These are phyloP conservation scores for Drosophila kambysellisi DNA, from an alignment of 2,888 invertebrate genomes.

Conservation along the genomic window DNA sequence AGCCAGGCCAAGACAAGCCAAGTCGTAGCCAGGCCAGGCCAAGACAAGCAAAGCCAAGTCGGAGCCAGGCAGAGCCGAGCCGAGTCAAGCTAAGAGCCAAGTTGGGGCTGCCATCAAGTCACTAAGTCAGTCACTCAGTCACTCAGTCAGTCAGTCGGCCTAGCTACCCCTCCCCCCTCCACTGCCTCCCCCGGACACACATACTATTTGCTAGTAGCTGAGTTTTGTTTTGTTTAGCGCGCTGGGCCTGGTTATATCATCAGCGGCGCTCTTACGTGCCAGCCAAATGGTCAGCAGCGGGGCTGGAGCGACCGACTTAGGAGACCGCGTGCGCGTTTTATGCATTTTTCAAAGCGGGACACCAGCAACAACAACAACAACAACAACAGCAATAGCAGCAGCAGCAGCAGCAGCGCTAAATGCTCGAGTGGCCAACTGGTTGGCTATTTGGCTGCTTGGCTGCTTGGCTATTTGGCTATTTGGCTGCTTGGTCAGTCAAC, in stretches of 20 bases:
- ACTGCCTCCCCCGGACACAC: slow-evolving; percentile 51
- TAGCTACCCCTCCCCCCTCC: slow-evolving; percentile 25
- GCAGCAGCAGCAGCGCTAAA: slow-evolving; percentile 55
- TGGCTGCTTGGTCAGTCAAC: slow-evolving; percentile 56
- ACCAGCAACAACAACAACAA: slow-evolving; percentile 32
- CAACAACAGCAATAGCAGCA: slow-evolving; percentile 11
- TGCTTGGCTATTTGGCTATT: slow-evolving; percentile 1
- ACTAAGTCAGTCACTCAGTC: slow-evolving; percentile 65
- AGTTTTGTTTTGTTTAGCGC: slow-evolving; percentile 75
- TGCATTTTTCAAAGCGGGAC: slow-evolving; percentile 75
- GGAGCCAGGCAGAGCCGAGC: slow-evolving; percentile 24
- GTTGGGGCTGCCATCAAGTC: slow-evolving; percentile 62
- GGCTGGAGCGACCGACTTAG: slow-evolving; percentile 77
- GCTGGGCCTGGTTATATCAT: slow-evolving; percentile 75
- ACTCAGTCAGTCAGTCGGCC: slow-evolving; percentile 44
- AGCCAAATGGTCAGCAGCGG: slow-evolving; percentile 75
- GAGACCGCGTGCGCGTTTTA: slow-evolving; percentile 74
- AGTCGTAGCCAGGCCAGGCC: slow-evolving; percentile 23
- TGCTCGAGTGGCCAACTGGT: slow-evolving; percentile 70
- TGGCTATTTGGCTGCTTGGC: slow-evolving; percentile 56
- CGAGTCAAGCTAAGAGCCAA: slow-evolving; percentile 48
- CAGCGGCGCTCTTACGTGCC: slow-evolving; percentile 74
- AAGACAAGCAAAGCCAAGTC: slow-evolving; percentile 33
- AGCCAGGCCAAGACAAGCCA: slow-evolving; percentile 42
- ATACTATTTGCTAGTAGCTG: slow-evolving; percentile 73